Evolutionary conservation across 2,113 vertebrate genomes (phyloP), one percentile per base, ranked within the genome.

Genomic region (Neopipo cinnamomea): DNA sequence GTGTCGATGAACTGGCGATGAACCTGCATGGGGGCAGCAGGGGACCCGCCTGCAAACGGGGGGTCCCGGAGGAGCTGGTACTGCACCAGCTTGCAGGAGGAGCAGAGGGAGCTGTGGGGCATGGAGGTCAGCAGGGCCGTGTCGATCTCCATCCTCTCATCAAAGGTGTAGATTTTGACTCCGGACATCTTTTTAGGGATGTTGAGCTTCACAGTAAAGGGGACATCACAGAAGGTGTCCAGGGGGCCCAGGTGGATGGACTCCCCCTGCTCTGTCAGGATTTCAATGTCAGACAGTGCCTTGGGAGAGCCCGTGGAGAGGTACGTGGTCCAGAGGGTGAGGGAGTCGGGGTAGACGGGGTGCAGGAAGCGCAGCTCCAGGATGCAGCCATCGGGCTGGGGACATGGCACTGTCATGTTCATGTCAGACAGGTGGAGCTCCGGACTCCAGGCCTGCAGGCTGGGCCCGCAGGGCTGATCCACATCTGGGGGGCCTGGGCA

Each of bases 401-500:
- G 99, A 70, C 99, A 99, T 0, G 99, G 99, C 11, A 99, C 99
- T 0, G 99, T 99, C 97, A 99, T 98, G 78, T 99, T 99, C 89
- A 98, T 98, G 74, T 99, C 98, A 27, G 99, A 99, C 12, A 99
- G 95, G 93, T 99, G 99, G 12, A 99, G 98, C 93, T 99, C 99
- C 0, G 99, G 99, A 79, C 99, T 99, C 99, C 99, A 99, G 30
- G 99, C 98, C 95, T 99, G 99, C 80, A 99, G 97, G 59, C 99
- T 99, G 27, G 99, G 99, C 87, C 99, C 99, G 30, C 99, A 99
- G 9, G 99, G 98, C 95, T 99, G 99, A 71, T 99, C 98, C 85
- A 99, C 99, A 4, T 99, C 99, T 0, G 99, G 99, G 18, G 99
- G 98, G 11, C 99, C 99, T 99, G 91, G 27, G 59, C 24, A 85